A percentile compares a stretch with the other conserved stretches of the same genome.
phyloP scores from a whole-genome alignment of 1,140 invertebrate species.

The Nasonia giraulti region DNA sequence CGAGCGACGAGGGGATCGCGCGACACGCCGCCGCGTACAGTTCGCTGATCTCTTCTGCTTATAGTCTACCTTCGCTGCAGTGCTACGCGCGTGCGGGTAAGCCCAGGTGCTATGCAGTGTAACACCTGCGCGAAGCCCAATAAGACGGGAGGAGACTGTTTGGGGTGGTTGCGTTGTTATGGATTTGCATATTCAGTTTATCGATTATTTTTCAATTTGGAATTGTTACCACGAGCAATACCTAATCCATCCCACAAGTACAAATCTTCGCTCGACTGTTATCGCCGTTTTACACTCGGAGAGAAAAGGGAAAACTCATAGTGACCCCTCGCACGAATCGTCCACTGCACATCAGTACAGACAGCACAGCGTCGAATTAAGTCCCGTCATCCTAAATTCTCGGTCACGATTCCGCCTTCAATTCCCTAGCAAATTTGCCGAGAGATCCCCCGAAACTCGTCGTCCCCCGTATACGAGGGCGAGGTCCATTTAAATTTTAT shows the following conservation, averaged over 20 bases:
- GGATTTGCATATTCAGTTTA: background rate
- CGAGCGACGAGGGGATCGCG: background rate
- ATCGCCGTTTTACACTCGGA: background rate
- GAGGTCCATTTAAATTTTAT: constrained; percentile 58
- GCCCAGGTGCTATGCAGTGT: background rate
- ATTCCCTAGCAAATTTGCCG: constrained; percentile 56
- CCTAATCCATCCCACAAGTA: background rate
- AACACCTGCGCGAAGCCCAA: constrained; percentile 21
- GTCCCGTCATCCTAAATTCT: constrained; percentile 48
- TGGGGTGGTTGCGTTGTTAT: background rate
- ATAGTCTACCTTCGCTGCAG: background rate
- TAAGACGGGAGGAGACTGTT: background rate
- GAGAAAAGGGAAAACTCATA: too few relatives aligned
- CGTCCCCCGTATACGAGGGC: background rate
- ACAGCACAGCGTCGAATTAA: constrained; percentile 8
- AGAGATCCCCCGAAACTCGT: constrained; percentile 17
- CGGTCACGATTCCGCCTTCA: constrained; percentile 42
- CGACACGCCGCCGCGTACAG: constrained; percentile 2
- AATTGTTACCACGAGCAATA: too few relatives aligned
- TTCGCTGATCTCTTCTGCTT: background rate
- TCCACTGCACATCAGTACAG: background rate
- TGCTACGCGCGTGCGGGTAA: background rate
- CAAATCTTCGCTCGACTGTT: constrained; percentile 8
- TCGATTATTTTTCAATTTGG: too few relatives aligned
- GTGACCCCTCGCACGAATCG: background rate